Conservation (phyloP, 2,797 vertebrate genomes). For the Anguilla pacifica region DNA sequence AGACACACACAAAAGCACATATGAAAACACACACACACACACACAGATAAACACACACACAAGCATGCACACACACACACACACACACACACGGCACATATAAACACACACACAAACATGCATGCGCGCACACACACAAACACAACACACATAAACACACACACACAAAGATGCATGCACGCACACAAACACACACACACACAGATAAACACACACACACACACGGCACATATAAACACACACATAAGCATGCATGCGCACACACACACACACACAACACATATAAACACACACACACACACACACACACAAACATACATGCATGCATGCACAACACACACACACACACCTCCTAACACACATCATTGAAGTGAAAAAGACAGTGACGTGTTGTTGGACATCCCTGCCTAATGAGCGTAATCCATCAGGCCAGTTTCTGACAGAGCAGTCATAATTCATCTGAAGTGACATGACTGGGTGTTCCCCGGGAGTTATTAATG, state of each 20-base stretch:
- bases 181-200: background rate
- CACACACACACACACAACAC: background rate
- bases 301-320: background rate
- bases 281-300: background rate
- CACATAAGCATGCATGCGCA: background rate
- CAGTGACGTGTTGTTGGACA: conserved; percentile 9
- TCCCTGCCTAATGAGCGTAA: conserved; percentile 7
- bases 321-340: background rate
- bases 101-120: background rate
- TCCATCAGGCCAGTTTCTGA: conserved; percentile 17
- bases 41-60: background rate
- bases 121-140: background rate
- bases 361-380: background rate
- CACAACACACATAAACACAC: background rate
- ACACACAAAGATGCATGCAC: background rate
- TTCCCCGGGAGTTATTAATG: conserved; percentile 42
- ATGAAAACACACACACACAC: background rate
- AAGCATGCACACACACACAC: background rate
- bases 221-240: no score
- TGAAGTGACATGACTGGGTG: conserved; percentile 15
- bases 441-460: conserved; percentile 10
- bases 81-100: background rate
- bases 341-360: background rate
- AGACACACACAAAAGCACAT: background rate
- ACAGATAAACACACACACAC: background rate